These are phyloP conservation scores for Tenualosa ilisha DNA, from an alignment of 2,797 vertebrate genomes.

Conservation along the genomic window DNA sequence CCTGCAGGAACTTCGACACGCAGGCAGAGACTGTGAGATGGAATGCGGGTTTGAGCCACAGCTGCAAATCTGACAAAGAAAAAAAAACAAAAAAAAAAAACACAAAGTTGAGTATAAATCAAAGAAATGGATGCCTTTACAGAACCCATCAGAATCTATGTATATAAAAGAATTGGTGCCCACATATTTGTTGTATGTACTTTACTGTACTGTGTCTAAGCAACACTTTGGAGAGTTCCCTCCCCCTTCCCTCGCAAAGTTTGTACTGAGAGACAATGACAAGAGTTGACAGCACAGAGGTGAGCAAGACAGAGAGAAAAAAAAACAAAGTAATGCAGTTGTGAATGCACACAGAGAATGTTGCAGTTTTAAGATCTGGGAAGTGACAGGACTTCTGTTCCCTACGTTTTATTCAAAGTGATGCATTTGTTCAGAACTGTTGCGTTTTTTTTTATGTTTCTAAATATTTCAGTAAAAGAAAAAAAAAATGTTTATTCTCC, in stretches of 20 bases:
- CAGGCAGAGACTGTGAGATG: conserved; percentile 69
- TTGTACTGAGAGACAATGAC: conserved; percentile 71
- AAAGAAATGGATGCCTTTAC: conserved; percentile 93
- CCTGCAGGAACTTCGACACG: conserved; percentile 77
- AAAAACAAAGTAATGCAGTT: conserved; percentile 35
- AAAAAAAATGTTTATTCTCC: conserved; percentile 71
- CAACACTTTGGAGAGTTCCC: conserved; percentile 77
- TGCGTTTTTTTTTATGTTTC: conserved; percentile 81
- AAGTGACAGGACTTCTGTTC: conserved; percentile 64
- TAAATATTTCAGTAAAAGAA: conserved; percentile 72
- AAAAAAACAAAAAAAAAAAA: conserved; percentile 65
- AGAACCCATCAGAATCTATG: conserved; percentile 82
- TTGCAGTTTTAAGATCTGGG: conserved; percentile 62
- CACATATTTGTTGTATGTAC: conserved; percentile 88
- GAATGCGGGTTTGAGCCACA: conserved; percentile 61
- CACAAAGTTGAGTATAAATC: conserved; percentile 69
- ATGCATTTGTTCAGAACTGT: conserved; percentile 83
- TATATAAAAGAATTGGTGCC: conserved; percentile 91
- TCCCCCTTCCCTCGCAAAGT: conserved; percentile 74
- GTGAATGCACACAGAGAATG: conserved; percentile 76
- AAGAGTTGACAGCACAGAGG: conserved; percentile 64
- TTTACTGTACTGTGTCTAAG: conserved; percentile 84
- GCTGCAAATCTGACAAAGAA: conserved; percentile 54
- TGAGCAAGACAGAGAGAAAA: conserved; percentile 38
- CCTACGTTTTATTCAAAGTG: conserved; percentile 80